phyloP scores from a whole-genome alignment of 2,113 vertebrate genomes.

The Campylorhamphus procurvoides region DNA sequence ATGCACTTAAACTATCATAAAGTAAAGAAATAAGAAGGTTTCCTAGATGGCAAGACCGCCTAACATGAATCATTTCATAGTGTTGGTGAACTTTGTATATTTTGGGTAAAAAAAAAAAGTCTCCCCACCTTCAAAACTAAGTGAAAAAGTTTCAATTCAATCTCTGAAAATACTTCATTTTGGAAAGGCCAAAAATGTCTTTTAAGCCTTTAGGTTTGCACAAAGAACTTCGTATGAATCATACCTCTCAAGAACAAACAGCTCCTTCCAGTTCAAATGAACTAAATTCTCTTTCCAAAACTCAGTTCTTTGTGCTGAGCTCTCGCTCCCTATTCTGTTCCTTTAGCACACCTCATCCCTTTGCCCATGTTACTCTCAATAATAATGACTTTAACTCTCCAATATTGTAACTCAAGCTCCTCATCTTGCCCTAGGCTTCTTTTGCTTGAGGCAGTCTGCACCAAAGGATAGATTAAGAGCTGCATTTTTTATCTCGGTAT shows the following conservation, averaged over 20 bases:
- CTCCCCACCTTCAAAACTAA: background rate
- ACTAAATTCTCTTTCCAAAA: background rate
- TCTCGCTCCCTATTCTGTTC: background rate
- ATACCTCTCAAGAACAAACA: background rate
- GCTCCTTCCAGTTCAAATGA: background rate
- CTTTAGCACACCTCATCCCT: background rate
- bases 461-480: background rate
- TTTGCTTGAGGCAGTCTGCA: background rate
- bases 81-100: background rate
- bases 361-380: background rate
- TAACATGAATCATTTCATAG: background rate
- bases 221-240: background rate
- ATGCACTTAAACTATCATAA: background rate
- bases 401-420: background rate
- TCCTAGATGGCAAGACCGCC: background rate
- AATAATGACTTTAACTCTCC: background rate
- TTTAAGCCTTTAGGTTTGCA: background rate
- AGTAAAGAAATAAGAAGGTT: background rate
- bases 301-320: background rate
- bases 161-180: background rate
- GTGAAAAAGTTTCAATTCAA: background rate
- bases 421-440: background rate
- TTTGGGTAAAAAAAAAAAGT: background rate
- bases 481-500: background rate
- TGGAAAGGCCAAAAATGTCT: background rate